phyloP scores from a whole-genome alignment of 2,888 invertebrate genomes.

The Sinohyriopsis cumingii region DNA sequence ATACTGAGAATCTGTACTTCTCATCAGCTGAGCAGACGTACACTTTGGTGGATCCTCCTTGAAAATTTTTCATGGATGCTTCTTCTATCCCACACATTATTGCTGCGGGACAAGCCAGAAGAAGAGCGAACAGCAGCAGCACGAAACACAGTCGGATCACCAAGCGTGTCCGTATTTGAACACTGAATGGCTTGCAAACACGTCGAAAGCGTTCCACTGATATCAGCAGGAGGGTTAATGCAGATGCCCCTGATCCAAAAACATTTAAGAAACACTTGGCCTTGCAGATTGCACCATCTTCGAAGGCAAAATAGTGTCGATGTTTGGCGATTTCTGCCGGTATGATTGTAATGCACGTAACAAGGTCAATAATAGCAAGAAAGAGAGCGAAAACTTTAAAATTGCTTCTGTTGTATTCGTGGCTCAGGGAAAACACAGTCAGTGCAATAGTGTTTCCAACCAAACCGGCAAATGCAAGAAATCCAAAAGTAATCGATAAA shows the following conservation, averaged over 20 bases:
- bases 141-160: conserved; percentile 25
- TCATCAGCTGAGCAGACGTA: conserved; percentile 28
- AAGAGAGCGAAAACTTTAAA: conserved; percentile 33
- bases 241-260: conserved; percentile 31
- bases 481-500: conserved; percentile 25
- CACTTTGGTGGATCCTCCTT: conserved; percentile 19
- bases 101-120: conserved; percentile 30
- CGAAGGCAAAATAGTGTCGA: conserved; percentile 31
- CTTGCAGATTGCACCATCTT: conserved; percentile 28
- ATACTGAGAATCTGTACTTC: conserved; percentile 17
- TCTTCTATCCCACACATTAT: conserved; percentile 34
- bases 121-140: conserved; percentile 20
- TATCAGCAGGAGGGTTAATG: conserved; percentile 24
- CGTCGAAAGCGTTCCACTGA: conserved; percentile 29
- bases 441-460: conserved; percentile 31
- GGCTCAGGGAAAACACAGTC: conserved; percentile 26
- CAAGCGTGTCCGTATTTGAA: conserved; percentile 24
- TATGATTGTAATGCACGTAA: conserved; percentile 28
- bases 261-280: conserved; percentile 35
- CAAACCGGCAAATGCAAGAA: conserved; percentile 26
- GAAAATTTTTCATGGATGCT: conserved; percentile 25
- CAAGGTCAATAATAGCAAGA: conserved; percentile 30
- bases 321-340: conserved; percentile 36
- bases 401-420: conserved; percentile 32
- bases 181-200: conserved; percentile 29